Percentiles rank a stretch among this genome's conserved stretches.
Evolutionary conservation across 2,888 invertebrate genomes (phyloP).

Genomic region (Anoplius nigerrimus): DNA sequence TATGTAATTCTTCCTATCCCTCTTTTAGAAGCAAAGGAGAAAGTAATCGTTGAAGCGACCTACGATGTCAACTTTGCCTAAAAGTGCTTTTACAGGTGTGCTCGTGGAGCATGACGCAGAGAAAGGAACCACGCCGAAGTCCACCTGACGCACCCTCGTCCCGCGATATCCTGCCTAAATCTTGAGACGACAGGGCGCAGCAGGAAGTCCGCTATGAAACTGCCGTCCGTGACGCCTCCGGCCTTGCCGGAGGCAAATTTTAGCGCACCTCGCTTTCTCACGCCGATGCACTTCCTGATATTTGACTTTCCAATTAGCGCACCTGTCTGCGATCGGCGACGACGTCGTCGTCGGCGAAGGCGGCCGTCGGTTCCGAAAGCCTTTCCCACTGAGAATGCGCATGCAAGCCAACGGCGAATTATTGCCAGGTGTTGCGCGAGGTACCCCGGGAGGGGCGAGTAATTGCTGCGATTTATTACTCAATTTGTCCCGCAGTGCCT

Average conservation of each 20-base stretch:
- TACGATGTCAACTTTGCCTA: too few relatives aligned
- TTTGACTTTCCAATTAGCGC: slow-evolving; percentile 66
- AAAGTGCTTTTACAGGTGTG: slow-evolving; percentile 17
- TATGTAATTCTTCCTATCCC: too few relatives aligned
- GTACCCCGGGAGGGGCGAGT: slow-evolving; percentile 3
- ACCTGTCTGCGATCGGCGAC: slow-evolving; percentile 47
- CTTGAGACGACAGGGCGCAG: neutral
- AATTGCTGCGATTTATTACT: slow-evolving; percentile 50
- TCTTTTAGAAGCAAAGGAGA: too few relatives aligned
- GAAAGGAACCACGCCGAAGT: neutral
- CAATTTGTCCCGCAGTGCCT: slow-evolving; percentile 46
- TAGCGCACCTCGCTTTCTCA: slow-evolving; percentile 32
- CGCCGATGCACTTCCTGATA: slow-evolving; percentile 40
- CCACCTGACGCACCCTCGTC: too few relatives aligned
- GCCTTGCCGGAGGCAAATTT: neutral
- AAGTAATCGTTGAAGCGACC: too few relatives aligned
- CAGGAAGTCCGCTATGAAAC: slow-evolving; percentile 2
- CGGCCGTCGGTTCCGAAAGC: slow-evolving; percentile 8
- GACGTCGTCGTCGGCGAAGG: slow-evolving; percentile 26
- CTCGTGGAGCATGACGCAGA: slow-evolving; percentile 11
- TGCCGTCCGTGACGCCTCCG: slow-evolving; percentile 8
- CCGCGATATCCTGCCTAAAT: slow-evolving; percentile 3
- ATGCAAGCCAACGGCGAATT: too few relatives aligned
- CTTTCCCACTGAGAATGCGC: too few relatives aligned
- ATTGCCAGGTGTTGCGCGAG: neutral